phyloP scores from a whole-genome alignment of 2,888 invertebrate species.

The Polymixis lichenea region DNA sequence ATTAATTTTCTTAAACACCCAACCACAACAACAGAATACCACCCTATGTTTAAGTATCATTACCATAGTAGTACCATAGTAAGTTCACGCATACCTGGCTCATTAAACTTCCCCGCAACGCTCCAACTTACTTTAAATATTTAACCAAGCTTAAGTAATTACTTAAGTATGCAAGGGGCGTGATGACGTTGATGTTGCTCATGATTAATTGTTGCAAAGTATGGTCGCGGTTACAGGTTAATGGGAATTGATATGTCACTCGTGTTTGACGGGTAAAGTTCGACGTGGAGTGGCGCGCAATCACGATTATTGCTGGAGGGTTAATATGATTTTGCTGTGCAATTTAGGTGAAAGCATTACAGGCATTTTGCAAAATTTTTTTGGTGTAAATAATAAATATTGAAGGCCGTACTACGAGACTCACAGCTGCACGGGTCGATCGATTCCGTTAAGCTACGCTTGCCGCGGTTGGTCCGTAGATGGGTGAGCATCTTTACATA shows the following conservation, averaged over 20 bases:
- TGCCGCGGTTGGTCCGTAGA: too few species aligned
- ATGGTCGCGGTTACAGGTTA: conserved; percentile 46
- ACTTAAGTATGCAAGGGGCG: conserved; percentile 72
- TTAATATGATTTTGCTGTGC: conserved; percentile 14
- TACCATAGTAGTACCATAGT: conserved; percentile 59
- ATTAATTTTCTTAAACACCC: not conserved
- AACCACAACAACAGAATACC: conserved; percentile 23
- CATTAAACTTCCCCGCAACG: conserved; percentile 67
- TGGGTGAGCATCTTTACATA: too few species aligned
- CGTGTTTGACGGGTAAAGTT: conserved; percentile 47
- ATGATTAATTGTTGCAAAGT: conserved; percentile 67
- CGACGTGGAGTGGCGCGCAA: conserved; percentile 26
- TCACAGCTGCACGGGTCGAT: too few species aligned
- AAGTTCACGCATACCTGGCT: conserved; percentile 56
- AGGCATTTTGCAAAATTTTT: not conserved
- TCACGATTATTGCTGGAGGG: conserved; percentile 16
- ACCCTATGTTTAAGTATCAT: conserved; percentile 45
- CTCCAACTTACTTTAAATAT: conserved; percentile 77
- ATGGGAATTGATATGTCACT: conserved; percentile 47
- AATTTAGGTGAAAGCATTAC: conserved; percentile 43
- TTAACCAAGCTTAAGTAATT: conserved; percentile 80
- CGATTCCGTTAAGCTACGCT: too few species aligned
- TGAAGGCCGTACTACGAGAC: not conserved
- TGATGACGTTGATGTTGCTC: conserved; percentile 64
- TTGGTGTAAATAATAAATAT: not conserved